phyloP scores from a whole-genome alignment of 2,888 invertebrate species.

The Drosophila gaucha region DNA sequence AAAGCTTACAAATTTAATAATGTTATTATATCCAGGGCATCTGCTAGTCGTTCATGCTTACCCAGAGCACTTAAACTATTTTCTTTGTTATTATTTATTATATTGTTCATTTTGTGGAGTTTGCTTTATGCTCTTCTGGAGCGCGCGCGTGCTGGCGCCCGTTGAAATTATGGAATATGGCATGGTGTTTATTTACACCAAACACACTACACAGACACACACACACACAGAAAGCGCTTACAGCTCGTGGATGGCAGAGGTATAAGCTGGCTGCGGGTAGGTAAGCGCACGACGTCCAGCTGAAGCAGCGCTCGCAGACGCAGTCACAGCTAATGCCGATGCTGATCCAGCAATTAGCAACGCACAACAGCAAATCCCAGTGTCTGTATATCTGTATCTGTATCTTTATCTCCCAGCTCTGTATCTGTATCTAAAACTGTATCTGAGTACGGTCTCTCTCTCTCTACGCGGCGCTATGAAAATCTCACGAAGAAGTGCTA shows the following conservation, averaged over 20 bases:
- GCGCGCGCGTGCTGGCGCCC: slow-evolving; percentile 61
- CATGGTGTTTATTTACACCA: slow-evolving; percentile 54
- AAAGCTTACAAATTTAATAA: too few relatives aligned
- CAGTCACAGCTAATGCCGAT: slow-evolving; percentile 24
- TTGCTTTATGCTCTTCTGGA: slow-evolving; percentile 30
- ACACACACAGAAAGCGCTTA: neutral
- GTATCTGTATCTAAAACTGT: slow-evolving; percentile 11
- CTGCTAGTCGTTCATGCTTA: neutral
- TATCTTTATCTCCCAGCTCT: neutral
- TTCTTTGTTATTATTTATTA: slow-evolving; percentile 15
- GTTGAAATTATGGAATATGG: slow-evolving; percentile 36
- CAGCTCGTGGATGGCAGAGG: neutral
- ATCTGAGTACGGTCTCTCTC: slow-evolving; percentile 19
- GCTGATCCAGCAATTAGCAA: slow-evolving; percentile 69
- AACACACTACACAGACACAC: slow-evolving; percentile 21
- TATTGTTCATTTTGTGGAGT: slow-evolving; percentile 9
- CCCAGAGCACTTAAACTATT: neutral
- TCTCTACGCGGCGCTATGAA: slow-evolving; percentile 40
- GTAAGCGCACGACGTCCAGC: slow-evolving; percentile 15
- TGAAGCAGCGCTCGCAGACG: slow-evolving; percentile 14
- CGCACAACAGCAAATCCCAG: slow-evolving; percentile 26
- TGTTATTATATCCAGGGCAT: too few relatives aligned
- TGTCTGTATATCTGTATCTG: neutral
- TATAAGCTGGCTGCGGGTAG: neutral
- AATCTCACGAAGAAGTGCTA: slow-evolving; percentile 76